Percentiles rank a stretch among this genome's conserved stretches.
These are phyloP conservation scores for Monochamus saltuarius DNA, from an alignment of 1,140 invertebrate species.

Conservation along the genomic window DNA sequence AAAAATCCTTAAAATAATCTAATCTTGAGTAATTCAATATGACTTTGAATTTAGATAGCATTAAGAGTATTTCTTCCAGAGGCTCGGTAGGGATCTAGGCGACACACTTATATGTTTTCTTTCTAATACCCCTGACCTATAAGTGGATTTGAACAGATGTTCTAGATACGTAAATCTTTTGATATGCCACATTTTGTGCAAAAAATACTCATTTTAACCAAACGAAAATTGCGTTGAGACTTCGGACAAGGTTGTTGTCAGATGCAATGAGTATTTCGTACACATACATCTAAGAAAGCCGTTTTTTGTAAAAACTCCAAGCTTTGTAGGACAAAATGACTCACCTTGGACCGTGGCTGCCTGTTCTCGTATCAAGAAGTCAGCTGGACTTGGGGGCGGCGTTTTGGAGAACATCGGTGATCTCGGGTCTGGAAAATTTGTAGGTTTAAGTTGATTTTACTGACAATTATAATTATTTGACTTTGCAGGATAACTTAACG, in stretches of 20 bases:
- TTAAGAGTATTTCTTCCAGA: too few species aligned
- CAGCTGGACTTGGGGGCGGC: constrained; percentile 57
- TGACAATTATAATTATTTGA: neutral
- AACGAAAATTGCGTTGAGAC: neutral
- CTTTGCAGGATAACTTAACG: too few species aligned
- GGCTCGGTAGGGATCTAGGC: neutral
- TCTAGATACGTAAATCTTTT: constrained; percentile 5
- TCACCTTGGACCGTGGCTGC: constrained; percentile 48
- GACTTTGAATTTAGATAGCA: too few species aligned
- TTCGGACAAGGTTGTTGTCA: neutral
- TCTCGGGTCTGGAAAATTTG: constrained; percentile 47
- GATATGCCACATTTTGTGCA: constrained; percentile 48
- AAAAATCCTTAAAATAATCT: too few species aligned
- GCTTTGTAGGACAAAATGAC: constrained; percentile 24
- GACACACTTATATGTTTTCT: constrained; percentile 1
- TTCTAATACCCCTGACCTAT: neutral
- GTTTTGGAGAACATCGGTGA: constrained; percentile 56
- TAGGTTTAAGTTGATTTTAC: constrained; percentile 6
- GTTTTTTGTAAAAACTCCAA: constrained; percentile 5
- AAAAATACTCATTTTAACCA: constrained; percentile 33
- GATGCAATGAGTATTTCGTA: constrained; percentile 33
- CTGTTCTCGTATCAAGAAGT: constrained; percentile 52
- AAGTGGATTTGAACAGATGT: too few species aligned
- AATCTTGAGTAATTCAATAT: too few species aligned
- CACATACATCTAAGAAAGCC: constrained; percentile 29